Base-by-base conservation (phyloP, 2,797 vertebrate genomes). In the Melanotaenia nigrans region DNA sequence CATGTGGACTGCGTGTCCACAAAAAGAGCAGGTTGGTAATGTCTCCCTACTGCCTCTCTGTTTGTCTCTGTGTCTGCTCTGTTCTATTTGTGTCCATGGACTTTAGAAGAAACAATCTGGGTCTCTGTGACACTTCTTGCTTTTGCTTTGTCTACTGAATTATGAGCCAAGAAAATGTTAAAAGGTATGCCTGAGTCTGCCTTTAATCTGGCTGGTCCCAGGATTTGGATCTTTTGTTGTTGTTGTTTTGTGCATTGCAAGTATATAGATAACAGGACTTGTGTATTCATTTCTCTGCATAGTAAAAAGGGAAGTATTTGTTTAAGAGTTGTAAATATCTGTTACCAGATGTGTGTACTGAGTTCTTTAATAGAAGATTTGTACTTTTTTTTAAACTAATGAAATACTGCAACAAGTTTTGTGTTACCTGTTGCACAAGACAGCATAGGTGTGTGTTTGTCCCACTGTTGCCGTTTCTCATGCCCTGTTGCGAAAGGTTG, bases 1-100 rank as follows among this genome's bases (percentile, higher is more conserved):
- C 76, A 94, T 94, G 91, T 83, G 89, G 92, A 61, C 85, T 65
- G 59, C 49, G 45, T 11, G 85, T 86, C 86, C 88, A 77, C 90
- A 68, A 1, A 71, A 40, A 77, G 81, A 87, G 89, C 92, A 94
- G 94, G 94, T 95, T 79, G 82, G 94, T 93, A 58, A 82, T 62
- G 71, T 71, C 62, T 84, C 57, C 53, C 57, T 65, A 28, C 54
- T 63, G 36, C 11, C 56, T 67, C 51, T 75, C 55, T 72, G 11
- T 65, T 30, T 74, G 57, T 69, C 36, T 73, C 8, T 65, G 1
- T 79, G 67, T 78, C 36, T 78, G 72, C 65, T 72, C 63, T 49
- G 66, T 18, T 83, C 89, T 91, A 88, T 91, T 89, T 90, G 77
- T 16, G 85, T 83, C 82, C 49, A 64, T 24, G 40, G 42, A 35